Conservation (phyloP, 2,888 invertebrate genomes). For the Drosophila leonis region DNA sequence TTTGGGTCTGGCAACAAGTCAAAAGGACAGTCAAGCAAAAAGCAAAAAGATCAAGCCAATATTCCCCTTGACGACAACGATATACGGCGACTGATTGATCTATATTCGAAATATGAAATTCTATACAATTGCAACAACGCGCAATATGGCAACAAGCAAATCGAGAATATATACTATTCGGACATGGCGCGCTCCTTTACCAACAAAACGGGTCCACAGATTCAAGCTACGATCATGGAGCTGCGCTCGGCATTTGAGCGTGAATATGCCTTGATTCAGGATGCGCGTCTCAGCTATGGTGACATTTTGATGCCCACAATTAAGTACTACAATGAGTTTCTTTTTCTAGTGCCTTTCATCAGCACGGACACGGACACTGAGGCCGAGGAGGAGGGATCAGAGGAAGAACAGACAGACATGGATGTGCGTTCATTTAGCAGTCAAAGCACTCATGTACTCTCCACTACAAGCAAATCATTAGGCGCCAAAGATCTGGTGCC, state of each 20-base stretch:
- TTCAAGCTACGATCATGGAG: slow-evolving; percentile 32
- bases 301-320: slow-evolving; percentile 39
- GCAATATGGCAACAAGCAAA: slow-evolving; percentile 47
- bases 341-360: slow-evolving; percentile 56
- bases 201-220: slow-evolving; percentile 7
- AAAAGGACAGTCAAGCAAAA: slow-evolving; percentile 3
- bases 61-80: slow-evolving; percentile 27
- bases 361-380: background rate
- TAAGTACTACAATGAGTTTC: slow-evolving; percentile 59
- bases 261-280: slow-evolving; percentile 52
- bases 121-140: slow-evolving; percentile 52
- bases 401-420: background rate
- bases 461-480: background rate
- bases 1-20: slow-evolving; percentile 5
- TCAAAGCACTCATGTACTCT: background rate
- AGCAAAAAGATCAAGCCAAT: background rate
- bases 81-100: slow-evolving; percentile 42
- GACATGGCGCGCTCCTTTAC: slow-evolving; percentile 48
- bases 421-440: background rate
- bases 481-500: background rate
- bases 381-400: background rate
- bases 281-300: slow-evolving; percentile 8
- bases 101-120: slow-evolving; percentile 45
- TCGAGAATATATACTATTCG: slow-evolving; percentile 46
- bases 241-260: slow-evolving; percentile 47